phyloP scores from a whole-genome alignment of 1,140 invertebrate species.

The Ceratina australensis region DNA sequence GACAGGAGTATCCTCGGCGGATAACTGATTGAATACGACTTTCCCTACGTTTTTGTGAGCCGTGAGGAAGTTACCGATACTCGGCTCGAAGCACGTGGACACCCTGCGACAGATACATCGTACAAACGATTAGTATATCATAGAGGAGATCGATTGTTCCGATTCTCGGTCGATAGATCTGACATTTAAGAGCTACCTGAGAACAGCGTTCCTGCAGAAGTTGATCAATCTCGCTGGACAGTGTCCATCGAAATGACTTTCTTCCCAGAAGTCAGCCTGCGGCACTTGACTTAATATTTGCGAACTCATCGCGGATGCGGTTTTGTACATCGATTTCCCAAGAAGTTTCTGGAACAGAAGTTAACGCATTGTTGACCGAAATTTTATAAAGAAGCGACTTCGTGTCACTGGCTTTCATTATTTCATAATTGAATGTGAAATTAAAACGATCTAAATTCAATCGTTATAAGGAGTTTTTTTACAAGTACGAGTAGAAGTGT shows the following conservation, averaged over 20 bases:
- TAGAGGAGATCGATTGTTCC: background rate
- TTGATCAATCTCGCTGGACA: slow-evolving; percentile 79
- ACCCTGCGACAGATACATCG: slow-evolving; percentile 66
- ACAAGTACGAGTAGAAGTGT: too few relatives aligned
- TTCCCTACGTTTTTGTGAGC: slow-evolving; percentile 81
- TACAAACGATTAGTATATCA: too few relatives aligned
- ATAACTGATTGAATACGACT: slow-evolving; percentile 79
- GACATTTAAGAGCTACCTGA: slow-evolving; percentile 63
- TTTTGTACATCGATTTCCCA: slow-evolving; percentile 78
- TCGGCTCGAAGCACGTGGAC: slow-evolving; percentile 81
- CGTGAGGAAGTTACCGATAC: slow-evolving; percentile 79
- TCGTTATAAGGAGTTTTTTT: too few relatives aligned
- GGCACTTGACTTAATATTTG: slow-evolving; percentile 77
- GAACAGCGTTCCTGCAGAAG: slow-evolving; percentile 79
- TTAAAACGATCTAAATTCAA: too few relatives aligned
- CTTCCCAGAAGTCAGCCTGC: slow-evolving; percentile 78
- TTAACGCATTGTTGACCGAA: background rate
- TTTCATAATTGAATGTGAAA: too few relatives aligned
- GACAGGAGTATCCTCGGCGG: slow-evolving; percentile 78
- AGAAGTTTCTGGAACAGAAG: slow-evolving; percentile 76
- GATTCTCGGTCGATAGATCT: background rate
- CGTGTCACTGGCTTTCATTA: too few relatives aligned
- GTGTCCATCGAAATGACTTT: slow-evolving; percentile 79
- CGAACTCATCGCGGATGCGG: slow-evolving; percentile 78
- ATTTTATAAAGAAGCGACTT: too few relatives aligned